Evolutionary conservation across 2,797 vertebrate species (phyloP).

Genomic region (Cirrhinus molitorella): DNA sequence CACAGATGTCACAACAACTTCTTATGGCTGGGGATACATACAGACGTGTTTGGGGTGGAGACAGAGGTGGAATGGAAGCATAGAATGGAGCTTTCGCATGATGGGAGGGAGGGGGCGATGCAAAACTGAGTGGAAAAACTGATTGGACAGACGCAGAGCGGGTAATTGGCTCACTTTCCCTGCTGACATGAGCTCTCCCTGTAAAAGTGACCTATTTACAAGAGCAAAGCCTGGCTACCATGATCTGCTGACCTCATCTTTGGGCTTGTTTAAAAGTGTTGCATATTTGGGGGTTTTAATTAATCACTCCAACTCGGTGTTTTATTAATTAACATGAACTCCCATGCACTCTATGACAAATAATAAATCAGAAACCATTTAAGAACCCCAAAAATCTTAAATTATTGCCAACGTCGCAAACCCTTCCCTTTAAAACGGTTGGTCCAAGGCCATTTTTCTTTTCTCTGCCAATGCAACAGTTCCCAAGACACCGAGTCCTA

Average conservation of each 20-base stretch:
- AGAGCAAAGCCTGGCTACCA: not conserved
- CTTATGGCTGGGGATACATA: slow-evolving; percentile 53
- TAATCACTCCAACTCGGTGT: not conserved
- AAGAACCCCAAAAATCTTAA: not conserved
- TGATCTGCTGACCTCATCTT: not conserved
- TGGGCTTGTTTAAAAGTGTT: slow-evolving; percentile 20
- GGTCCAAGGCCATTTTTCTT: not conserved
- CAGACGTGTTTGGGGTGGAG: slow-evolving; percentile 52
- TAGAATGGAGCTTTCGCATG: slow-evolving; percentile 36
- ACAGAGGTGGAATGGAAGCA: slow-evolving; percentile 53
- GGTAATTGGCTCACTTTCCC: not conserved
- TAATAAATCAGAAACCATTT: not conserved
- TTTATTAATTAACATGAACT: not conserved
- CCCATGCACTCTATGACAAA: not conserved
- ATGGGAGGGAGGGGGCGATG: slow-evolving; percentile 28
- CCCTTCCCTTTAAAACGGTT: not conserved
- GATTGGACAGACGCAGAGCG: slow-evolving; percentile 25
- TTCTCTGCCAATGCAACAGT: not conserved
- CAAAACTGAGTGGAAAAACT: slow-evolving; percentile 37
- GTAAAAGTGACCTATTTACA: slow-evolving; percentile 40
- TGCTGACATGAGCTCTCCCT: slow-evolving; percentile 5
- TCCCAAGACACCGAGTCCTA: slow-evolving; percentile 5
- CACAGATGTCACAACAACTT: slow-evolving; percentile 56
- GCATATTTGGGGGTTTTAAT: not conserved
- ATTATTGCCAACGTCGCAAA: slow-evolving; percentile 19